Conservation (phyloP, 2,113 vertebrate genomes). For the Poeciliopsis turrubarensis region DNA sequence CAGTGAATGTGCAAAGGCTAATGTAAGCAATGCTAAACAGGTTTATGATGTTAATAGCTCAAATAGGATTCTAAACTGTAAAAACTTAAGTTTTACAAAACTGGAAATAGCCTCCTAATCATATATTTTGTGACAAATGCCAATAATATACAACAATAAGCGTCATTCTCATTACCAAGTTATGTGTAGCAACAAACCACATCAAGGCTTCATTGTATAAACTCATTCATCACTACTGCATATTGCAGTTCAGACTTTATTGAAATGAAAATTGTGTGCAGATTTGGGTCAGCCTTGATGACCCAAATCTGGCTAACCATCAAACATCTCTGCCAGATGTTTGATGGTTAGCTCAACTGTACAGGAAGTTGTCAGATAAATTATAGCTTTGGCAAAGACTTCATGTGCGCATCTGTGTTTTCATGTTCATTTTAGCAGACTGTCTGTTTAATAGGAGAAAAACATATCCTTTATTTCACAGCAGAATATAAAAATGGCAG, state of each 20-base stretch:
- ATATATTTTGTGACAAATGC: background rate
- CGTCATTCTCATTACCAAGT: background rate
- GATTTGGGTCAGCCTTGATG: constrained; percentile 15
- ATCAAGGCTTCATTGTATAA: background rate
- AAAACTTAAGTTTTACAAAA: background rate
- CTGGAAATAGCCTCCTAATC: background rate
- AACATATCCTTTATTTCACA: background rate
- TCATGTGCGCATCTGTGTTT: background rate
- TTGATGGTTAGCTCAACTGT: constrained; percentile 26
- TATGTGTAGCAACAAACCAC: background rate
- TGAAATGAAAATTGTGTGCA: constrained; percentile 28
- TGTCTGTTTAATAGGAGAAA: background rate
- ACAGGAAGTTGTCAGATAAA: constrained; percentile 27
- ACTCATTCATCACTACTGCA: too few species aligned
- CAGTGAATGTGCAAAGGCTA: background rate
- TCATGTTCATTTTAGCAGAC: background rate
- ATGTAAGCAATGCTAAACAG: background rate
- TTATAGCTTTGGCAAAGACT: constrained; percentile 1
- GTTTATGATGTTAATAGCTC: background rate
- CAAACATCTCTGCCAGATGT: constrained; percentile 16
- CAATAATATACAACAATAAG: background rate
- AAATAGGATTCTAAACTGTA: background rate
- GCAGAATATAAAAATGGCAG: background rate
- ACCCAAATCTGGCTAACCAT: background rate
- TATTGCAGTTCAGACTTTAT: constrained; percentile 17